A percentile compares a stretch with the other conserved stretches of the same genome.
These are phyloP conservation scores for Dorcus parallelipipedus DNA, from an alignment of 2,888 invertebrate species.

Conservation along the genomic window DNA sequence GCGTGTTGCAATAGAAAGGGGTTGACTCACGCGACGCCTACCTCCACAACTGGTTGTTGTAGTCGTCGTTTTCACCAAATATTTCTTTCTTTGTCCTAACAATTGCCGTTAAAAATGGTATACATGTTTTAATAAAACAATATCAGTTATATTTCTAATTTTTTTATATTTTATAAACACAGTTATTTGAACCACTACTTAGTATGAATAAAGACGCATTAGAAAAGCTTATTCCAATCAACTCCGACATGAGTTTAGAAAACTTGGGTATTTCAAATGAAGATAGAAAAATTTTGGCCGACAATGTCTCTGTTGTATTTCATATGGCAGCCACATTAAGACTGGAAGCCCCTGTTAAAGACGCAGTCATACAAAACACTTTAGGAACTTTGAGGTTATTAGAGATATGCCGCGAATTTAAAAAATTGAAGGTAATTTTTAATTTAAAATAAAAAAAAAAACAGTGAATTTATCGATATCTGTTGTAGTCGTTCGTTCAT, in stretches of 20 bases:
- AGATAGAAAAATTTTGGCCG: constrained; percentile 50
- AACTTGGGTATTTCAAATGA: constrained; percentile 49
- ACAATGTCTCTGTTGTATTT: constrained; percentile 58
- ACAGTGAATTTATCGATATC: background rate
- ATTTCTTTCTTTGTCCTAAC: background rate
- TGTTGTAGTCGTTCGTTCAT: constrained; percentile 64
- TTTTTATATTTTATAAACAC: constrained; percentile 20
- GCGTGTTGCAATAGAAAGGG: no score
- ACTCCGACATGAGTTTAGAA: constrained; percentile 57
- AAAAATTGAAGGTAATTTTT: constrained; percentile 23
- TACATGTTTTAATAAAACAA: background rate
- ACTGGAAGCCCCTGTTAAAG: constrained; percentile 59
- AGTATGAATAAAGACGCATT: constrained; percentile 56
- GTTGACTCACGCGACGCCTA: no score
- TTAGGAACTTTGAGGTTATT: constrained; percentile 56
- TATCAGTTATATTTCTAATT: background rate
- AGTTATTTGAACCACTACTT: constrained; percentile 57
- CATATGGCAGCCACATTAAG: constrained; percentile 65
- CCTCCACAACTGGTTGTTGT: background rate
- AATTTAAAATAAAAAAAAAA: background rate
- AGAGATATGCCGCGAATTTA: constrained; percentile 31
- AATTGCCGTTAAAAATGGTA: background rate
- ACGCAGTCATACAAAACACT: constrained; percentile 60
- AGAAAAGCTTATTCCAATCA: constrained; percentile 62
- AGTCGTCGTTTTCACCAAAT: background rate